phyloP scores from a whole-genome alignment of 2,113 vertebrate species.

The Podocnemis expansa region DNA sequence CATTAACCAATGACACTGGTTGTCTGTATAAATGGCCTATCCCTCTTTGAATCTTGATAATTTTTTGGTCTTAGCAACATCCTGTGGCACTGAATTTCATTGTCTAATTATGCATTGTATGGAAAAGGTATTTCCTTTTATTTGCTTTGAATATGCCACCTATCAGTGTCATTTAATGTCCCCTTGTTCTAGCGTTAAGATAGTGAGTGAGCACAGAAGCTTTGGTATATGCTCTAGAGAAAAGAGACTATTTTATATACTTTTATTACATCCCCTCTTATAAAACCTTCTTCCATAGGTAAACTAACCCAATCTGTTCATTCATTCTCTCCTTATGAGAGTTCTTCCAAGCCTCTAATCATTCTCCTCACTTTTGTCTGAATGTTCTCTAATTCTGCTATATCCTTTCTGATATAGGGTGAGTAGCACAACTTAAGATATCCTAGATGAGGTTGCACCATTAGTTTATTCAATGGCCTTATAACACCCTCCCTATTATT shows the following conservation, averaged over 20 bases:
- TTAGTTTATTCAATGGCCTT: not conserved
- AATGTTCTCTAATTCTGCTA: not conserved
- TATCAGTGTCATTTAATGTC: slow-evolving; percentile 10
- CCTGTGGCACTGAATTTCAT: not conserved
- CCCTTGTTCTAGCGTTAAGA: slow-evolving; percentile 28
- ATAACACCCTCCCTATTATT: not conserved
- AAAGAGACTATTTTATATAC: not conserved
- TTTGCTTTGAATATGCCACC: slow-evolving; percentile 18
- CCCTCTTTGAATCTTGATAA: not conserved
- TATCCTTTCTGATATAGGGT: not conserved
- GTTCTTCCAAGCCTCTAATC: not conserved
- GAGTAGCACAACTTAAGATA: not conserved
- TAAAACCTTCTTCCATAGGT: not conserved
- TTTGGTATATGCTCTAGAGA: accelerated
- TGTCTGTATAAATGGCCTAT: not conserved
- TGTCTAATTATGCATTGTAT: not conserved
- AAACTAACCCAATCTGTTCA: not conserved
- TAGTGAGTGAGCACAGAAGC: not conserved
- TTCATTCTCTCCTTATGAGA: not conserved
- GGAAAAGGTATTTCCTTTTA: not conserved
- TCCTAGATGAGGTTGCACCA: not conserved
- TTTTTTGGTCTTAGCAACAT: not conserved
- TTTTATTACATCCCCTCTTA: not conserved
- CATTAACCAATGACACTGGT: not conserved
- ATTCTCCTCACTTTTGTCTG: not conserved